Evolutionary conservation across 2,113 vertebrate genomes (phyloP).

Genomic region (Amazona guildingii): DNA sequence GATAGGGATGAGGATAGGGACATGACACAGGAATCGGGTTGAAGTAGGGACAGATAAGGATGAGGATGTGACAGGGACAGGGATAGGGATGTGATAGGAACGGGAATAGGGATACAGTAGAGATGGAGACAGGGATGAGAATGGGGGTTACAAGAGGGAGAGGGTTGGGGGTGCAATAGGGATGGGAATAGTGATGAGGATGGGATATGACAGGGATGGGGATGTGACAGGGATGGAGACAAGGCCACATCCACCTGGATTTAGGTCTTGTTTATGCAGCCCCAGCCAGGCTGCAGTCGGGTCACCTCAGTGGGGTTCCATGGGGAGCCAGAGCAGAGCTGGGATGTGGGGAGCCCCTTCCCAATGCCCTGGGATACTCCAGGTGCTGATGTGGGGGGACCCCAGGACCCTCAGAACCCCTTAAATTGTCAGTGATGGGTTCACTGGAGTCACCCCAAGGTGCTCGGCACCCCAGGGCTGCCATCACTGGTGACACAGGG

Average conservation of each 20-base stretch:
- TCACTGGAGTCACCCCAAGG: not conserved
- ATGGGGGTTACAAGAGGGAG: not conserved
- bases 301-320: not conserved
- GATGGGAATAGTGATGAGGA: not conserved
- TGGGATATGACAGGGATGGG: not conserved
- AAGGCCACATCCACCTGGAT: not conserved
- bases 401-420: not conserved
- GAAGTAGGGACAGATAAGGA: too few species aligned
- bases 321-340: not conserved
- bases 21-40: not conserved
- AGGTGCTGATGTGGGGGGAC: not conserved
- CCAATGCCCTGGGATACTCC: not conserved
- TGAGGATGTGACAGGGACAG: not conserved
- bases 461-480: not conserved
- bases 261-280: not conserved
- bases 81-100: not conserved
- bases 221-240: not conserved
- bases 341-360: not conserved
- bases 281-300: not conserved
- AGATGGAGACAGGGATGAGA: not conserved
- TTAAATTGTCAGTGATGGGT: not conserved
- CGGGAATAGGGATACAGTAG: not conserved
- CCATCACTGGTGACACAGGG: not conserved
- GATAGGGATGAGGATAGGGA: too few species aligned
- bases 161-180: not conserved